A percentile compares a stretch with the other conserved stretches of the same genome.
These are phyloP conservation scores for Brachypodius melanocephalos DNA, from an alignment of 2,113 vertebrate genomes.

Conservation along the genomic window DNA sequence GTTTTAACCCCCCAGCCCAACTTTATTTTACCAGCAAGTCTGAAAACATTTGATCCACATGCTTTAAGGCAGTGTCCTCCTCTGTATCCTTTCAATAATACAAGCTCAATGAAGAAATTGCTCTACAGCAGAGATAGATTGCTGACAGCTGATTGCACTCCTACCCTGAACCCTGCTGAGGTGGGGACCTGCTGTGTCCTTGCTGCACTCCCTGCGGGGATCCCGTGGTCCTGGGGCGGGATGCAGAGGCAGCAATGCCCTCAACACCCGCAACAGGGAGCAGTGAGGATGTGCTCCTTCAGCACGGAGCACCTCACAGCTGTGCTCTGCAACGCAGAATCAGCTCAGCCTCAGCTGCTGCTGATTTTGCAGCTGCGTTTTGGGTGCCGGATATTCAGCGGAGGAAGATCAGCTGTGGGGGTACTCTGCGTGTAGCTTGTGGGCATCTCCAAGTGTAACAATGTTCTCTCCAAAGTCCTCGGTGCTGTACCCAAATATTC, in stretches of 20 bases:
- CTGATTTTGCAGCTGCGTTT: not conserved
- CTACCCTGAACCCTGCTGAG: not conserved
- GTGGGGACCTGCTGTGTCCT: not conserved
- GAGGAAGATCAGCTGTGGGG: not conserved
- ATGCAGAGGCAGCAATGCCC: not conserved
- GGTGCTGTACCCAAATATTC: not conserved
- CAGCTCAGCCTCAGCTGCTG: not conserved
- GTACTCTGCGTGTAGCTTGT: not conserved
- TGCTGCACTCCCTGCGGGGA: not conserved
- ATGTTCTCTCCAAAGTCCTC: not conserved
- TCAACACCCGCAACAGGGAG: not conserved
- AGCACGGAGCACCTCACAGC: accelerated
- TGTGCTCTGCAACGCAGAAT: not conserved
- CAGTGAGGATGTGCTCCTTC: accelerated
- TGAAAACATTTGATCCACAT: not conserved
- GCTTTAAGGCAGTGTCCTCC: not conserved
- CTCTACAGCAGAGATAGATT: not conserved
- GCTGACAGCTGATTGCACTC: not conserved
- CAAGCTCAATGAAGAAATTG: not conserved
- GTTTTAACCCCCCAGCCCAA: not conserved
- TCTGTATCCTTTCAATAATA: not conserved
- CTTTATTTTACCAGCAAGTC: not conserved
- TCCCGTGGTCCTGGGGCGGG: accelerated
- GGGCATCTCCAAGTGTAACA: not conserved
- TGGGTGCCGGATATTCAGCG: not conserved